Evolutionary conservation across 2,797 vertebrate species (phyloP).

Genomic region (Enteromius viviparus): DNA sequence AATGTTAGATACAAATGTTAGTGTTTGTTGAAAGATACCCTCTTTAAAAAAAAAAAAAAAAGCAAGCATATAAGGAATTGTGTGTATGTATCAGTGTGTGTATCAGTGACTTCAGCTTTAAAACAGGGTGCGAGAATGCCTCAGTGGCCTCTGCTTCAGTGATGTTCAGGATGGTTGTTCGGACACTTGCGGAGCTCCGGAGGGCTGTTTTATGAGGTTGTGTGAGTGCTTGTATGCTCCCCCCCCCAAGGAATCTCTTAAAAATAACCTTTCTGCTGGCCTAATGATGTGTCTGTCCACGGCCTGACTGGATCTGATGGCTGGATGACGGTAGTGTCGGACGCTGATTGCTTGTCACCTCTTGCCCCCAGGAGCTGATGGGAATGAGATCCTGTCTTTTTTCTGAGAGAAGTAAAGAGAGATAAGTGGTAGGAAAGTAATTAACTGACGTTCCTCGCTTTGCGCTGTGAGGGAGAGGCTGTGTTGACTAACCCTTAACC

Average conservation of each 20-base stretch:
- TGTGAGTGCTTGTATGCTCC: constrained; percentile 30
- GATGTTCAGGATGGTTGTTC: neutral
- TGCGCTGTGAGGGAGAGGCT: constrained; percentile 9
- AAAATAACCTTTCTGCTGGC: constrained; percentile 58
- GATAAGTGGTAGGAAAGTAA: constrained; percentile 57
- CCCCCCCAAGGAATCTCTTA: constrained; percentile 43
- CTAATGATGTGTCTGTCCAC: constrained; percentile 58
- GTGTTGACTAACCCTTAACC: constrained; percentile 1
- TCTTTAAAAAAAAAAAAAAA: neutral
- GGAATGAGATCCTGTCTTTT: constrained; percentile 47
- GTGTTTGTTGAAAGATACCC: neutral
- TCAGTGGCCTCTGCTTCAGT: neutral
- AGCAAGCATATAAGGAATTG: neutral
- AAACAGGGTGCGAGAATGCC: neutral
- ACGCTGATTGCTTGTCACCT: constrained; percentile 61
- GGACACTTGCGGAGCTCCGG: neutral
- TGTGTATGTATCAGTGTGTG: neutral
- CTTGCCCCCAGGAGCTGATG: constrained; percentile 53
- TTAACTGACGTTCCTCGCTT: constrained; percentile 53
- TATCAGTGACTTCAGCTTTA: neutral
- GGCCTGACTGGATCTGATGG: constrained; percentile 54
- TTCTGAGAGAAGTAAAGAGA: constrained; percentile 33
- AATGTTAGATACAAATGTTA: neutral
- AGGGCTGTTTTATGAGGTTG: constrained; percentile 27
- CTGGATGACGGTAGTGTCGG: constrained; percentile 50